Percentiles rank a stretch among this genome's conserved stretches.
Evolutionary conservation across 2,888 invertebrate genomes (phyloP).

Genomic region (Yponomeuta malinellus): DNA sequence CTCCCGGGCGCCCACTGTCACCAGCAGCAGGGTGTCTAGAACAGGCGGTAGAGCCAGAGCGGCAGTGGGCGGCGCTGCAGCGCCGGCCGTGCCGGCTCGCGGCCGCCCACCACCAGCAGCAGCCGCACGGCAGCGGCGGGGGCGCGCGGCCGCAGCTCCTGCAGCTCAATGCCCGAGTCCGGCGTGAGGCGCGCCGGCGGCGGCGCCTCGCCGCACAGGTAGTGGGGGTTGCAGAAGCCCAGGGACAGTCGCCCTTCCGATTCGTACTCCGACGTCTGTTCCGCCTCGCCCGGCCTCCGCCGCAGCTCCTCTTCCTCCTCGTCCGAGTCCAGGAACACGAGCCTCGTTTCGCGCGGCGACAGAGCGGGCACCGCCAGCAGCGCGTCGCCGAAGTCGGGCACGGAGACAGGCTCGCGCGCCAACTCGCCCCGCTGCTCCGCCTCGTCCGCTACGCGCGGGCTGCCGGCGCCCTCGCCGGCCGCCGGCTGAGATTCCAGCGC

Average conservation of each 20-base stretch:
- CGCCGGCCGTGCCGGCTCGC: constrained; percentile 85
- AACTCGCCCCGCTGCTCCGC: constrained; percentile 44
- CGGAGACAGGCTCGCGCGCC: constrained; percentile 82
- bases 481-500: constrained; percentile 64
- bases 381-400: constrained; percentile 82
- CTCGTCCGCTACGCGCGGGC: constrained; percentile 39
- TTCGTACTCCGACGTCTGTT: background rate
- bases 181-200: constrained; percentile 81
- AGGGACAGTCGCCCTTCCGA: constrained; percentile 32
- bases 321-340: constrained; percentile 83
- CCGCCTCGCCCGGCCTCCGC: constrained; percentile 20
- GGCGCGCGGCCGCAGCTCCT: constrained; percentile 45
- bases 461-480: constrained; percentile 36
- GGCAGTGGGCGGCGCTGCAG: constrained; percentile 85
- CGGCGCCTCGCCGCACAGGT: constrained; percentile 80
- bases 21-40: constrained; percentile 36
- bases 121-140: constrained; percentile 33
- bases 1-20: too few species aligned
- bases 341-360: constrained; percentile 80
- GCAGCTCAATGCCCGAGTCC: constrained; percentile 75
- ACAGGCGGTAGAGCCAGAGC: constrained; percentile 84
- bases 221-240: constrained; percentile 86
- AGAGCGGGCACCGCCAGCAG: constrained; percentile 77
- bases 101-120: constrained; percentile 81
- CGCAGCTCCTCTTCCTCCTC: constrained; percentile 70